A percentile compares a stretch with the other conserved stretches of the same genome.
phyloP scores from a whole-genome alignment of 2,113 vertebrate genomes.

The Eclectus roratus region DNA sequence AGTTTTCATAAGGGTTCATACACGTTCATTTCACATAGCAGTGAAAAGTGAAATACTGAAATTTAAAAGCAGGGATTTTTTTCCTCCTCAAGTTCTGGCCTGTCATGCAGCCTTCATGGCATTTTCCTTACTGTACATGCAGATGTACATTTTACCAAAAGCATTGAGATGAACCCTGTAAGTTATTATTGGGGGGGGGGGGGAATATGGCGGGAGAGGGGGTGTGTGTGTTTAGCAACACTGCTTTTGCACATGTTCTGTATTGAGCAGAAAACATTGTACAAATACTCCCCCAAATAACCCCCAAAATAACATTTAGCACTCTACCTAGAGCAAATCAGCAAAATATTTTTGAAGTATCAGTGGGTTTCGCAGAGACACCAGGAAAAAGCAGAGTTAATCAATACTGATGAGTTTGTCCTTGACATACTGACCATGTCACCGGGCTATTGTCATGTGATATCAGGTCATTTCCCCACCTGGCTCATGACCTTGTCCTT shows the following conservation, averaged over 20 bases:
- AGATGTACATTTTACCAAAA: neutral
- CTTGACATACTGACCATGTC: conserved; percentile 93
- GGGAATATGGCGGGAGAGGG: neutral
- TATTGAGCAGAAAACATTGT: neutral
- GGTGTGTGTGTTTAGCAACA: neutral
- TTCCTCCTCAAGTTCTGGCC: neutral
- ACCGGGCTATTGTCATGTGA: conserved; percentile 87
- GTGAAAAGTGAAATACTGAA: neutral
- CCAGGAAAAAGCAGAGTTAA: conserved; percentile 66
- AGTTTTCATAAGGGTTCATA: neutral
- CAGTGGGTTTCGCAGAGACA: conserved; percentile 65
- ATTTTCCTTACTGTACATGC: neutral
- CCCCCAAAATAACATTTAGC: neutral
- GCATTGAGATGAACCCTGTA: neutral
- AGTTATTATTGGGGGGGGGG: fast-evolving
- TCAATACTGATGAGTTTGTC: conserved; percentile 79
- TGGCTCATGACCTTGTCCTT: conserved; percentile 92
- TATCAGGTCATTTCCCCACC: conserved; percentile 93
- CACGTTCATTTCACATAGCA: neutral
- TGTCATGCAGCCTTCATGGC: neutral
- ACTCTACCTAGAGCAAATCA: conserved; percentile 37
- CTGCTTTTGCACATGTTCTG: neutral
- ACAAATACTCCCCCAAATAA: neutral
- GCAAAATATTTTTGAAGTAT: conserved; percentile 62
- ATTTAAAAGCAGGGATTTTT: neutral